These are phyloP conservation scores for Eidolon dupreanum DNA, from an alignment of 2,797 vertebrate species.

Conservation along the genomic window DNA sequence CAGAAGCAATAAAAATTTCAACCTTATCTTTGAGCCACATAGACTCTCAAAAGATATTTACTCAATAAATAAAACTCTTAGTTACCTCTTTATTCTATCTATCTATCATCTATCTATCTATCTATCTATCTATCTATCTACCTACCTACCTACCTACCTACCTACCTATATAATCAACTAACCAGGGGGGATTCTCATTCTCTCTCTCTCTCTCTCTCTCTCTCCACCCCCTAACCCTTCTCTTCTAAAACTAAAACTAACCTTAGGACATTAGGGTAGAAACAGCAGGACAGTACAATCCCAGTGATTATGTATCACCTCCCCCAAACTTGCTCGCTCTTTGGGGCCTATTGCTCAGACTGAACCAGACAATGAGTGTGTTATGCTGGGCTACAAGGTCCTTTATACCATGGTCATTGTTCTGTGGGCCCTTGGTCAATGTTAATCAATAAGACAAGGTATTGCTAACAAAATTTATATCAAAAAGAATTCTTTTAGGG, in stretches of 20 bases:
- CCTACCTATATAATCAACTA: too few relatives aligned
- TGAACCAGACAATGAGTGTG: background rate
- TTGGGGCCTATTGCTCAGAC: background rate
- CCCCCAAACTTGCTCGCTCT: background rate
- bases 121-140: background rate
- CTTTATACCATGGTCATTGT: background rate
- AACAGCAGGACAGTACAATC: background rate
- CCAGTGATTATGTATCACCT: too few relatives aligned
- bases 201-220: too few relatives aligned
- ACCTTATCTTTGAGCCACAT: background rate
- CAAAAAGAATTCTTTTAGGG: background rate
- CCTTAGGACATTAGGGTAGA: background rate
- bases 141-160: background rate
- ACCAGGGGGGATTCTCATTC: too few relatives aligned
- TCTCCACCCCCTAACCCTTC: too few relatives aligned
- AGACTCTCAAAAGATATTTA: background rate
- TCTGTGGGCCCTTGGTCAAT: background rate
- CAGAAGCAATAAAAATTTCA: background rate
- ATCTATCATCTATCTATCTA: background rate
- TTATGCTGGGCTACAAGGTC: background rate
- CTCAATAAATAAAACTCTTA: background rate
- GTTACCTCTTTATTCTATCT: background rate
- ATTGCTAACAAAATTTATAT: background rate
- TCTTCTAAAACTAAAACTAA: conserved; percentile 21
- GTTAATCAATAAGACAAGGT: background rate